These are phyloP conservation scores for Hemiscyllium ocellatum DNA, from an alignment of 2,113 vertebrate species.

Conservation along the genomic window DNA sequence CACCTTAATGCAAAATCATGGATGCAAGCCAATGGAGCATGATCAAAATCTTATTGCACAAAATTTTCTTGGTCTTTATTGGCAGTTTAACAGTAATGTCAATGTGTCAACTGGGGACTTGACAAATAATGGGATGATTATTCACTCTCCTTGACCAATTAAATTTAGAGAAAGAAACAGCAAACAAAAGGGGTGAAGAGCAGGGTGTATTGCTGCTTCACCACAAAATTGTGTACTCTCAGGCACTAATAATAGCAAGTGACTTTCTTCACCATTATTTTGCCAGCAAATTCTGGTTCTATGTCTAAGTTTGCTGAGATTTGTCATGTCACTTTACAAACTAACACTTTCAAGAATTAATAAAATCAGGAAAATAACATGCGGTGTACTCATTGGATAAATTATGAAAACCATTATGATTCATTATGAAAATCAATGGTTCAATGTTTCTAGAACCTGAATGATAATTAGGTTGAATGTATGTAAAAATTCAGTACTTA, in stretches of 20 bases:
- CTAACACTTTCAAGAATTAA: background rate
- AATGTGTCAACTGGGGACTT: background rate
- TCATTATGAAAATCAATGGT: background rate
- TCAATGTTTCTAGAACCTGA: background rate
- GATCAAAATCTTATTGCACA: background rate
- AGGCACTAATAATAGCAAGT: background rate
- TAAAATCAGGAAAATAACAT: background rate
- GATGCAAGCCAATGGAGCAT: background rate
- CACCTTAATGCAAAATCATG: background rate
- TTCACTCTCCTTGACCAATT: background rate
- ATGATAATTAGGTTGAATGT: background rate
- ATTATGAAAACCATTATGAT: too few relatives aligned
- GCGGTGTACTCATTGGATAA: background rate
- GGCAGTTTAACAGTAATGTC: background rate
- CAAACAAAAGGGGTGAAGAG: background rate
- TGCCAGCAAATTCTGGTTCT: background rate
- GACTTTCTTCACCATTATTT: background rate
- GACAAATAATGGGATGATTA: background rate
- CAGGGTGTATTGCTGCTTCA: background rate
- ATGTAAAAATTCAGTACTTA: slow-evolving; percentile 2
- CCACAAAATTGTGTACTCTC: background rate
- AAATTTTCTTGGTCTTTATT: background rate
- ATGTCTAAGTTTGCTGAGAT: background rate
- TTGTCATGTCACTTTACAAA: background rate
- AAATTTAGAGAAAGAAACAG: background rate